These are phyloP conservation scores for Philhelius pedissequus DNA, from an alignment of 2,888 invertebrate genomes.

Conservation along the genomic window DNA sequence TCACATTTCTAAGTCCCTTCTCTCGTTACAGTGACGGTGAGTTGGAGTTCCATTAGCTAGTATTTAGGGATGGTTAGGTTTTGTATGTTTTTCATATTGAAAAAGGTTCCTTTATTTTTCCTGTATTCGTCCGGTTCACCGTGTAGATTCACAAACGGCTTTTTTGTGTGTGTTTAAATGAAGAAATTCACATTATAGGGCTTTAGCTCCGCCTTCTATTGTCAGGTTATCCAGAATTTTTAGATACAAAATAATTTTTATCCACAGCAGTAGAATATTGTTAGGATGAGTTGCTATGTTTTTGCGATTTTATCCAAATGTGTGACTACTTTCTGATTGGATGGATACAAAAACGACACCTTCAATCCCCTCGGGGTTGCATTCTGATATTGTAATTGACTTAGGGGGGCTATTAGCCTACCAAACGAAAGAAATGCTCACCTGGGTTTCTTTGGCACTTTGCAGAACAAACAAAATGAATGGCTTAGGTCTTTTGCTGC, in stretches of 20 bases:
- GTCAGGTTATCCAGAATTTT: slow-evolving; percentile 32
- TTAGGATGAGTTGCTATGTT: slow-evolving; percentile 5
- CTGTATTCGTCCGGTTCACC: not conserved
- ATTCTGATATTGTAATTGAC: slow-evolving; percentile 33
- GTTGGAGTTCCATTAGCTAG: not conserved
- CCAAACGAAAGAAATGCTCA: slow-evolving; percentile 32
- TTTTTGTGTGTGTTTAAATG: not conserved
- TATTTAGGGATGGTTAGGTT: slow-evolving; percentile 46
- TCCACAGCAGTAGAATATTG: slow-evolving; percentile 29
- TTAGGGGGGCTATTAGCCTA: slow-evolving; percentile 21
- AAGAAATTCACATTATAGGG: slow-evolving; percentile 1
- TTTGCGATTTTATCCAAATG: slow-evolving; percentile 33
- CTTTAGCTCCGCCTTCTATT: slow-evolving; percentile 46
- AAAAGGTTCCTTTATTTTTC: slow-evolving; percentile 4
- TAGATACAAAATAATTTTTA: slow-evolving; percentile 28
- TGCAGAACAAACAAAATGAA: slow-evolving; percentile 32
- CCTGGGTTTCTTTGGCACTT: slow-evolving; percentile 50
- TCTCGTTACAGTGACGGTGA: not conserved
- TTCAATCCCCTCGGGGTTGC: slow-evolving; percentile 3
- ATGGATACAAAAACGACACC: slow-evolving; percentile 24
- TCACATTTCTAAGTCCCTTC: slow-evolving; percentile 55
- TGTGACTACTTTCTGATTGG: slow-evolving; percentile 52
- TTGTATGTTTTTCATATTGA: not conserved
- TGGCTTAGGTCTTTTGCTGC: slow-evolving; percentile 12
- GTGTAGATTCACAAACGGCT: not conserved